A percentile compares a stretch with the other conserved stretches of the same genome.
Evolutionary conservation across 2,797 vertebrate genomes (phyloP).

Genomic region (Lindbergichthys nudifrons): DNA sequence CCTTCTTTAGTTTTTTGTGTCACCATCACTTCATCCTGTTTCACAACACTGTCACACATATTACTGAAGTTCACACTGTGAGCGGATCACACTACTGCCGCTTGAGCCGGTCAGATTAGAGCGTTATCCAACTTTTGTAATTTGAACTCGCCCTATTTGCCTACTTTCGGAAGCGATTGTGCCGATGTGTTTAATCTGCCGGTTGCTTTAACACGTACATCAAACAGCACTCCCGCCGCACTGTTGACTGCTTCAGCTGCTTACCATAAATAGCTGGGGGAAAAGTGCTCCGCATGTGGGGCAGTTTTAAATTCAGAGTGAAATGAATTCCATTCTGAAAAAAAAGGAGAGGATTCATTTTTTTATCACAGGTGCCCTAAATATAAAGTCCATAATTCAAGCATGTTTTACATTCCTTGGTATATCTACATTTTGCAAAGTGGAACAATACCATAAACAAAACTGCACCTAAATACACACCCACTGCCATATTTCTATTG

Average conservation of each 20-base stretch:
- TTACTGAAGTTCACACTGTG: neutral
- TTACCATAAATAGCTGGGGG: constrained; percentile 47
- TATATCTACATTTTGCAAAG: neutral
- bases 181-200: constrained; percentile 25
- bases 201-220: neutral
- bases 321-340: constrained; percentile 41
- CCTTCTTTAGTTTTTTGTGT: constrained; percentile 3
- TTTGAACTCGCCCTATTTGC: neutral
- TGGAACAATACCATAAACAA: neutral
- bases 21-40: neutral
- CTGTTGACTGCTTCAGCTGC: constrained; percentile 21
- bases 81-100: neutral
- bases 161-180: neutral
- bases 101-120: constrained; percentile 8
- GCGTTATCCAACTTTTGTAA: neutral
- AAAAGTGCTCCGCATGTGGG: constrained; percentile 52
- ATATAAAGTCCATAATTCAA: constrained; percentile 37
- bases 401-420: constrained; percentile 1
- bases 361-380: constrained; percentile 53
- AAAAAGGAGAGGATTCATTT: constrained; percentile 38
- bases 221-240: constrained; percentile 28
- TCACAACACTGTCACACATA: neutral
- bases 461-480: too few relatives aligned
- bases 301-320: constrained; percentile 59
- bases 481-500: neutral